A percentile compares a stretch with the other conserved stretches of the same genome.
These are phyloP conservation scores for Philhelius pedissequus DNA, from an alignment of 2,888 invertebrate genomes.

Conservation along the genomic window DNA sequence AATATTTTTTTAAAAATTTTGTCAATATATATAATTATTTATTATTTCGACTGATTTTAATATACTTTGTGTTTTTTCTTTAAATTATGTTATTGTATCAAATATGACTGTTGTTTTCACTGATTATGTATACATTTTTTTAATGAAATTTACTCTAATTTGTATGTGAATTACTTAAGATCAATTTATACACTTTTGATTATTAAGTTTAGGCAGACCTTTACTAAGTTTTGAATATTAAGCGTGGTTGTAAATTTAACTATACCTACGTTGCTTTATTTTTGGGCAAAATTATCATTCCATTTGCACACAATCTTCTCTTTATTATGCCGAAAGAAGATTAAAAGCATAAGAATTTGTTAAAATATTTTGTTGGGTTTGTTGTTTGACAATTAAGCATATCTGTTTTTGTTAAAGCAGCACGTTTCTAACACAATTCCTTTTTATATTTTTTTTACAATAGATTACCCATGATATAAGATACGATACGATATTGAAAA, in stretches of 20 bases:
- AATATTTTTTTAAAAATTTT: conserved; percentile 31
- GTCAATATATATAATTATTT: conserved; percentile 45
- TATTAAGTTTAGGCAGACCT: neutral
- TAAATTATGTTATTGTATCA: conserved; percentile 19
- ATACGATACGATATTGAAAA: neutral
- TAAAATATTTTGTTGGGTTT: neutral
- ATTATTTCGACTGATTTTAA: conserved; percentile 50
- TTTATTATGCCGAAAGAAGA: neutral
- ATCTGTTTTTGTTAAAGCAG: neutral
- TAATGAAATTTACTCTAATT: neutral
- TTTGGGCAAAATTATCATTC: neutral
- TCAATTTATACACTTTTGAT: neutral
- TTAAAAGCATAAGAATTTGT: too few relatives aligned
- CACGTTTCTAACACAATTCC: neutral
- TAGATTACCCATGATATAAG: neutral
- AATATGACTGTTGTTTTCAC: conserved; percentile 50
- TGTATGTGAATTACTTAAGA: neutral
- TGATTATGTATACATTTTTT: conserved; percentile 4
- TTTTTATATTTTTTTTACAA: neutral
- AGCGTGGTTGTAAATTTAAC: neutral
- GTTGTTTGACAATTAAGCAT: neutral
- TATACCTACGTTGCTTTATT: neutral
- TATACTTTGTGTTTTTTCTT: neutral
- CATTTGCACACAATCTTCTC: neutral
- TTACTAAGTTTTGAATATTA: neutral